Conservation (phyloP, 2,113 vertebrate species). For the Myotis yumanensis region DNA sequence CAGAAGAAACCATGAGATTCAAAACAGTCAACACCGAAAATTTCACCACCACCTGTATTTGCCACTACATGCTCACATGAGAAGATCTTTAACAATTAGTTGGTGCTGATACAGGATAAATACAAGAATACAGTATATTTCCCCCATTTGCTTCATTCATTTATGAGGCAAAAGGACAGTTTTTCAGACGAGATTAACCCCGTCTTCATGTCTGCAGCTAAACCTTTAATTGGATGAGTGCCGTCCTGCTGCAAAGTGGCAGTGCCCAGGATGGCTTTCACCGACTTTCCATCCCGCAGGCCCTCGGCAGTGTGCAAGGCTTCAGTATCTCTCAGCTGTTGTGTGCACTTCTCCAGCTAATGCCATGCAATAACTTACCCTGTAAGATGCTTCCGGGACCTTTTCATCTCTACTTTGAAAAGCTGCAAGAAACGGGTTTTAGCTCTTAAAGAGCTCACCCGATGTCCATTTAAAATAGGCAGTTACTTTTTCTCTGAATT, state of each 20-base stretch:
- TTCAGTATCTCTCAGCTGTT: neutral
- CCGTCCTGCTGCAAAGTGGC: neutral
- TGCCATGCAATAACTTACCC: neutral
- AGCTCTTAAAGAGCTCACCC: neutral
- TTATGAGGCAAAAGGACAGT: neutral
- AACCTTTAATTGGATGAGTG: neutral
- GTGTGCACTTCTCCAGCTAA: neutral
- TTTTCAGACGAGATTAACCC: neutral
- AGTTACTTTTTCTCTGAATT: slow-evolving; percentile 17
- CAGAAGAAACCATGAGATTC: neutral
- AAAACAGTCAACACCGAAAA: neutral
- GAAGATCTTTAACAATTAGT: neutral
- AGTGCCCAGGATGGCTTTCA: neutral
- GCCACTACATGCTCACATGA: neutral
- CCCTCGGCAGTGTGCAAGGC: neutral
- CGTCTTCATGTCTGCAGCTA: neutral
- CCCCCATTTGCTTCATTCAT: neutral
- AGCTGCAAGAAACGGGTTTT: slow-evolving; percentile 6
- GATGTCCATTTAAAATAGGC: neutral
- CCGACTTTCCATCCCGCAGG: neutral
- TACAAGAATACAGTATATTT: neutral
- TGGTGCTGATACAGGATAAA: neutral
- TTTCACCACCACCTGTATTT: neutral
- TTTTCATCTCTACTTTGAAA: neutral
- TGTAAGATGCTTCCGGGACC: neutral